phyloP scores from a whole-genome alignment of 2,888 invertebrate genomes.

The Deilephila elpenor region DNA sequence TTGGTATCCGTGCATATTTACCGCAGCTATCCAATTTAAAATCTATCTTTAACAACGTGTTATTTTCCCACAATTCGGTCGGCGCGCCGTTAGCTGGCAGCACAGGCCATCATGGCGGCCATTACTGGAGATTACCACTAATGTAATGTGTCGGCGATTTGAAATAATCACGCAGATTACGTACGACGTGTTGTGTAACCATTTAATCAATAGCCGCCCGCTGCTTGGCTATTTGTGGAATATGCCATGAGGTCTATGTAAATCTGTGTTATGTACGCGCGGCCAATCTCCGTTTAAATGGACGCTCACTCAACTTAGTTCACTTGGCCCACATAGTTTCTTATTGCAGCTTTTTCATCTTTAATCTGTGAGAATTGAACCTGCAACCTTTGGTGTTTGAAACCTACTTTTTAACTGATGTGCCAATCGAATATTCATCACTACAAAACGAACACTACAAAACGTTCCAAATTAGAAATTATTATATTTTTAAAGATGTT shows the following conservation, averaged over 20 bases:
- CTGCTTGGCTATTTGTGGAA: slow-evolving; percentile 22
- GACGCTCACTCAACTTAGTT: background rate
- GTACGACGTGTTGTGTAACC: slow-evolving; percentile 56
- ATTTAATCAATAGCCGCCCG: slow-evolving; percentile 67
- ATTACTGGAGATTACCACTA: slow-evolving; percentile 79
- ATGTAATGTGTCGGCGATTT: slow-evolving; percentile 81
- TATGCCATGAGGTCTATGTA: slow-evolving; percentile 23
- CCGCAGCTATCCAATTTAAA: slow-evolving; percentile 40
- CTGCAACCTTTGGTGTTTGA: too few relatives aligned
- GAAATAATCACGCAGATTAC: slow-evolving; percentile 82
- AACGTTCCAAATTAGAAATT: background rate
- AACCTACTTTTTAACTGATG: too few relatives aligned
- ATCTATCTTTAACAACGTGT: slow-evolving; percentile 42
- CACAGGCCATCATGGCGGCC: slow-evolving; percentile 65
- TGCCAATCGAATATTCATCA: too few relatives aligned
- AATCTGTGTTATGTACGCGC: slow-evolving; percentile 14
- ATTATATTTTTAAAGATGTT: background rate
- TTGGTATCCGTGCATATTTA: slow-evolving; percentile 31
- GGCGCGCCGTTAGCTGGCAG: slow-evolving; percentile 61
- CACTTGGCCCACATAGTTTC: background rate
- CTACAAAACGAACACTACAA: too few relatives aligned
- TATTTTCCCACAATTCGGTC: slow-evolving; percentile 59
- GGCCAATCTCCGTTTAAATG: slow-evolving; percentile 7
- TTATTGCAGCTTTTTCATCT: background rate
- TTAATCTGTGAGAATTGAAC: background rate